A percentile compares a stretch with the other conserved stretches of the same genome.
phyloP scores from a whole-genome alignment of 2,113 vertebrate species.

The Suncus etruscus region DNA sequence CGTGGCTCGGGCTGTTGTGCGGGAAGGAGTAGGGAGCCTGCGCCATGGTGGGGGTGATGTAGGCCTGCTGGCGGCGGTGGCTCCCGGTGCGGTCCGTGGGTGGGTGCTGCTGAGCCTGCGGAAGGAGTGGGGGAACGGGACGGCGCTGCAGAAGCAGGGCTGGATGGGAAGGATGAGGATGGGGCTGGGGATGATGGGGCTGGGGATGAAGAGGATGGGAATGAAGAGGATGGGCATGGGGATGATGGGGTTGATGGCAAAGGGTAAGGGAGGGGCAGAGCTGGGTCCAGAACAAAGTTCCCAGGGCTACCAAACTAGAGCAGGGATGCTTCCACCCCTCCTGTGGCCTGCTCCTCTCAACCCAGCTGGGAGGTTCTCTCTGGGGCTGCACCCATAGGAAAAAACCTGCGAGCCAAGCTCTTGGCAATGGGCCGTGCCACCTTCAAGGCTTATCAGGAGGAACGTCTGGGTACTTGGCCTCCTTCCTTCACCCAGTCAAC shows the following conservation, averaged over 20 bases:
- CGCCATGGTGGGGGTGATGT: slow-evolving; percentile 97
- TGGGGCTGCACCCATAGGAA: too few relatives aligned
- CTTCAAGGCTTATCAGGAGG: too few relatives aligned
- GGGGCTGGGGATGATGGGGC: accelerated
- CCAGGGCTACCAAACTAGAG: accelerated
- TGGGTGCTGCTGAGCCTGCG: slow-evolving; percentile 96
- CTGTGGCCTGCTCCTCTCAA: too few relatives aligned
- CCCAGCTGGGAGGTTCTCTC: too few relatives aligned
- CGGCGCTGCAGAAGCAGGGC: slow-evolving; percentile 2
- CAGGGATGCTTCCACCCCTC: background rate
- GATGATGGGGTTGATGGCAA: too few relatives aligned
- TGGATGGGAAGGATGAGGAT: accelerated
- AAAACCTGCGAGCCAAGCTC: too few relatives aligned
- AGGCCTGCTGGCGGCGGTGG: slow-evolving; percentile 97
- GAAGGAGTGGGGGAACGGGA: slow-evolving; percentile 72
- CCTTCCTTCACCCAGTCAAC: accelerated
- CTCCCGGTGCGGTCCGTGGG: slow-evolving; percentile 91
- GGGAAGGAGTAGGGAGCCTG: slow-evolving; percentile 98
- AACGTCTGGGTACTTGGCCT: too few relatives aligned
- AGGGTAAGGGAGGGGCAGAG: background rate
- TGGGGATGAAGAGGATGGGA: too few relatives aligned
- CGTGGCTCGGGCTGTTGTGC: slow-evolving; percentile 95
- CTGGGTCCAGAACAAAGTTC: background rate
- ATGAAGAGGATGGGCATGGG: too few relatives aligned
- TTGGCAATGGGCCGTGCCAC: too few relatives aligned